A percentile compares a stretch with the other conserved stretches of the same genome.
Conservation (phyloP, 64 coral and sea anemone species). For the Stichodactyla mertensii region DNA sequence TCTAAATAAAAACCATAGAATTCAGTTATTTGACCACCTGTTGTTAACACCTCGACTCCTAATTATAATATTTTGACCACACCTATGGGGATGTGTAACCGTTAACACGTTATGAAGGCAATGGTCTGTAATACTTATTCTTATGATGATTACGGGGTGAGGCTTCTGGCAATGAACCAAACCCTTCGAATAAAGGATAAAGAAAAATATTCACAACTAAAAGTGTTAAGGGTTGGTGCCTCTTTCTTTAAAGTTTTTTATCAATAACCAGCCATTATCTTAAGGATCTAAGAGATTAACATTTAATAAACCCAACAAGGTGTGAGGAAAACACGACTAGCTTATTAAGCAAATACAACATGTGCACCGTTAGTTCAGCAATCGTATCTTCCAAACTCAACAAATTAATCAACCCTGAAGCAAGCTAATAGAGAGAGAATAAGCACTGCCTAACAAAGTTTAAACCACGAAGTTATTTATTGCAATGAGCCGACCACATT, state of each 20-base stretch:
- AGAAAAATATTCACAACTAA: neutral
- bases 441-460: neutral
- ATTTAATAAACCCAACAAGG: neutral
- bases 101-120: neutral
- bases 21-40: neutral
- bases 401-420: neutral
- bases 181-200: neutral
- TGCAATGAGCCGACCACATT: neutral
- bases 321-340: neutral
- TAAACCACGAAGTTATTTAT: neutral
- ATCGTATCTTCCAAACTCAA: neutral
- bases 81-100: slow-evolving; percentile 2
- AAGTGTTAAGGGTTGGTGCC: neutral
- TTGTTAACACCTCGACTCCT: neutral
- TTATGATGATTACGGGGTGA: neutral
- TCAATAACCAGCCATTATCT: neutral
- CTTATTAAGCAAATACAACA: neutral
- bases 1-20: neutral
- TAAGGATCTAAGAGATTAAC: slow-evolving; percentile 1
- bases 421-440: neutral
- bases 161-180: neutral
- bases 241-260: neutral
- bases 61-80: neutral
- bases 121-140: neutral
- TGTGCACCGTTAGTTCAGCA: neutral